Evolutionary conservation across 2,797 vertebrate genomes (phyloP).

Genomic region (Cossypha dichroa): DNA sequence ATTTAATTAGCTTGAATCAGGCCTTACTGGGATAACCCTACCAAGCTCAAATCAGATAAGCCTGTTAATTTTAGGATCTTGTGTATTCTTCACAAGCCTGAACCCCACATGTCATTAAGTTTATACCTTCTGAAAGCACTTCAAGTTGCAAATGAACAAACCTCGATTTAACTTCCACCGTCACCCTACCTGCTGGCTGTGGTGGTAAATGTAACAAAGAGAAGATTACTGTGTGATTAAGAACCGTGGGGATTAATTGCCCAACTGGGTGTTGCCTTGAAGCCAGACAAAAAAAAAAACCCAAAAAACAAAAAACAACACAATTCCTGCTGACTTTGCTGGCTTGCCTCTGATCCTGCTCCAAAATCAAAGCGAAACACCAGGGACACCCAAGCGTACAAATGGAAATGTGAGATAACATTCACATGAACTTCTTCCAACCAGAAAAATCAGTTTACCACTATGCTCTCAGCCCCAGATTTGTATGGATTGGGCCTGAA

Average conservation of each 20-base stretch:
- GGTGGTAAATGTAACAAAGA: background rate
- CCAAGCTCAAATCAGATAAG: background rate
- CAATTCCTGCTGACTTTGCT: background rate
- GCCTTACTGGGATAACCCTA: background rate
- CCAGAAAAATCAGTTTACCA: slow-evolving; percentile 11
- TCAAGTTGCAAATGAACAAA: background rate
- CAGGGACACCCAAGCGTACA: background rate
- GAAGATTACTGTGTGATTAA: background rate
- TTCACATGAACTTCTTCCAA: slow-evolving; percentile 14
- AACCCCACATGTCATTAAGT: background rate
- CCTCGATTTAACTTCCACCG: background rate
- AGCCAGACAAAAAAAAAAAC: background rate
- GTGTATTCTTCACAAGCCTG: background rate
- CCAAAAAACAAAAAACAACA: background rate
- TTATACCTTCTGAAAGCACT: background rate
- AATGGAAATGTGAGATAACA: slow-evolving; percentile 52
- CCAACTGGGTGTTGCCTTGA: background rate
- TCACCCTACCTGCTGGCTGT: background rate
- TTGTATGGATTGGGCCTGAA: background rate
- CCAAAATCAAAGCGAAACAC: slow-evolving; percentile 10
- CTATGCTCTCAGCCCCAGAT: background rate
- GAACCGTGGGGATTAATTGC: background rate
- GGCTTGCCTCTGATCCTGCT: background rate
- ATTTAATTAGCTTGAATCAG: background rate
- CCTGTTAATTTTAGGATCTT: background rate